These are phyloP conservation scores for Chloropsis cyanopogon DNA, from an alignment of 2,113 vertebrate species.

Conservation along the genomic window DNA sequence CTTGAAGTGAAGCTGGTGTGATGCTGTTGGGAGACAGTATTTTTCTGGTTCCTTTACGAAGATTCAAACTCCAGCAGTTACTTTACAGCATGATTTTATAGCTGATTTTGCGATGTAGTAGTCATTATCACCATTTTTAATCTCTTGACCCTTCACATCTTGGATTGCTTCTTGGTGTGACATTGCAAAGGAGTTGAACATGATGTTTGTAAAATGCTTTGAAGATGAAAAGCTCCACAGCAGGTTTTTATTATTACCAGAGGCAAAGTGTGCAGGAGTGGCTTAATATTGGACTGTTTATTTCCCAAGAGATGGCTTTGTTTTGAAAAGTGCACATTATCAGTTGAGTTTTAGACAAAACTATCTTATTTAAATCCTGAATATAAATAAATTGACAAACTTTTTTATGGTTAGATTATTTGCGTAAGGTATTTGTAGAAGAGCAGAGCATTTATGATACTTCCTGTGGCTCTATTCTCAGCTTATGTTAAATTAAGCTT, in stretches of 20 bases:
- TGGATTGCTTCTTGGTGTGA: slow-evolving; percentile 25
- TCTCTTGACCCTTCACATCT: not conserved
- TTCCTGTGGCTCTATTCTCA: not conserved
- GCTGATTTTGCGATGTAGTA: not conserved
- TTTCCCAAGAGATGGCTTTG: slow-evolving; percentile 41
- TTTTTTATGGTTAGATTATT: not conserved
- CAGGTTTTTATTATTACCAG: slow-evolving; percentile 43
- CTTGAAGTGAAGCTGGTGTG: not conserved
- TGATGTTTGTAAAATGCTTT: slow-evolving; percentile 30
- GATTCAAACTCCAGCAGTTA: not conserved
- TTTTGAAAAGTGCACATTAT: not conserved
- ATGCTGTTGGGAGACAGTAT: not conserved
- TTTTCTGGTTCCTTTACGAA: not conserved
- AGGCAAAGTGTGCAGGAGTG: slow-evolving; percentile 19
- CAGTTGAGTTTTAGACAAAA: not conserved
- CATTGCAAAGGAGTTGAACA: not conserved
- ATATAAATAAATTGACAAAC: not conserved
- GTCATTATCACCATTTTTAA: slow-evolving; percentile 12
- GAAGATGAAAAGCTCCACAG: slow-evolving; percentile 38
- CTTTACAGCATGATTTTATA: not conserved
- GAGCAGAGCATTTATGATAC: not conserved
- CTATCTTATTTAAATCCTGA: not conserved
- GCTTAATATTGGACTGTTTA: not conserved
- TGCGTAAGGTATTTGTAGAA: not conserved
- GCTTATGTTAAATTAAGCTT: not conserved